Conservation (phyloP, 1,140 invertebrate genomes). For the Heliconius eleuchia region DNA sequence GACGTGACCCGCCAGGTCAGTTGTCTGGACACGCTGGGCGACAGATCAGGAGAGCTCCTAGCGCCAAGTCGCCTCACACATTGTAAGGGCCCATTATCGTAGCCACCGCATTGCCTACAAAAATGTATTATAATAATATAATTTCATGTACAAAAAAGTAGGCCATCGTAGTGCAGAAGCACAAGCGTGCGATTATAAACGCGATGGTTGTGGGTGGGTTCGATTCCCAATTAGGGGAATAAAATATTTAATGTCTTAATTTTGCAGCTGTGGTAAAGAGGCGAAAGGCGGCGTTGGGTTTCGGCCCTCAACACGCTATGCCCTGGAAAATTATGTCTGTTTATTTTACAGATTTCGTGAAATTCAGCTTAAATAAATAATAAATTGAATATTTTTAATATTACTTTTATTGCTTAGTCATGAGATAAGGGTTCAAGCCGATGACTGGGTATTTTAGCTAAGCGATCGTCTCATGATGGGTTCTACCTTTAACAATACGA, state of each 20-base stretch:
- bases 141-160: too few relatives aligned
- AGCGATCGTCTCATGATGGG: neutral
- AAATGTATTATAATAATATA: neutral
- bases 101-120: constrained; percentile 84
- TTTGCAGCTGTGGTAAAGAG: too few relatives aligned
- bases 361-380: too few relatives aligned
- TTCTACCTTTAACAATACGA: neutral
- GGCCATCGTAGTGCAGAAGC: too few relatives aligned
- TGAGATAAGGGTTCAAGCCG: neutral
- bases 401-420: constrained; percentile 1
- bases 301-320: too few relatives aligned
- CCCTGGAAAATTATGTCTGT: too few relatives aligned
- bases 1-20: constrained; percentile 79
- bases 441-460: neutral
- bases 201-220: too few relatives aligned
- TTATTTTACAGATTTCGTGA: too few relatives aligned
- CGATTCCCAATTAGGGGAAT: too few relatives aligned
- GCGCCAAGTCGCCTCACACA: constrained; percentile 63
- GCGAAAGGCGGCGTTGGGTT: too few relatives aligned
- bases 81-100: constrained; percentile 81
- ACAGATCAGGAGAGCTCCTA: constrained; percentile 67
- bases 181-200: too few relatives aligned
- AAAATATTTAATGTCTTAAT: neutral
- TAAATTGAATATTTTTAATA: too few relatives aligned
- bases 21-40: constrained; percentile 58